A percentile compares a stretch with the other conserved stretches of the same genome.
phyloP scores from a whole-genome alignment of 2,888 invertebrate genomes.

The Campopleginae sp. region DNA sequence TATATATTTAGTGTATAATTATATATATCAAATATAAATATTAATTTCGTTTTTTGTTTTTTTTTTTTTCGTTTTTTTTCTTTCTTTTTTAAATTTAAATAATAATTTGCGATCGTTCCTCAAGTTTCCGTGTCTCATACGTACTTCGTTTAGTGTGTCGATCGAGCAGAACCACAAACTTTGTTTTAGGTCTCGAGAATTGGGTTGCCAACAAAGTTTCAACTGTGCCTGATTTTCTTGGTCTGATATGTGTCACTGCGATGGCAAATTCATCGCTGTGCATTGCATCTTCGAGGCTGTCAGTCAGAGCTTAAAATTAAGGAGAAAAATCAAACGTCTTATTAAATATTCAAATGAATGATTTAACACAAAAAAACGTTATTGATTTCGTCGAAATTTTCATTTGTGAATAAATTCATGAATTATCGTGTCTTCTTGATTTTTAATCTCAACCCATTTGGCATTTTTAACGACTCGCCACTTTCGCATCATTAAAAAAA shows the following conservation, averaged over 20 bases:
- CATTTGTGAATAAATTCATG: background rate
- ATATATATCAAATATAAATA: no score
- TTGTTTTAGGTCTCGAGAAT: conserved; percentile 85
- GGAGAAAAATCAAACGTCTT: conserved; percentile 4
- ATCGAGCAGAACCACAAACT: conserved; percentile 86
- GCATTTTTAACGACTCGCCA: background rate
- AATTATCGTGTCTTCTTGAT: background rate
- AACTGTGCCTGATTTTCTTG: conserved; percentile 83
- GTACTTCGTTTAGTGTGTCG: conserved; percentile 86
- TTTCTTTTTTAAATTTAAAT: background rate
- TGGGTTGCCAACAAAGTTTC: conserved; percentile 86
- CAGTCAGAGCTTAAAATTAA: conserved; percentile 83
- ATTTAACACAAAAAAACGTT: background rate
- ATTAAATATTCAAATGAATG: background rate
- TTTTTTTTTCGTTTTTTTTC: no score
- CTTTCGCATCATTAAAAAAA: background rate
- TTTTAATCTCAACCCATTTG: no score
- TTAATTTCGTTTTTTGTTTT: no score
- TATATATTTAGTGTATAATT: background rate
- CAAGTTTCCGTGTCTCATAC: conserved; percentile 37
- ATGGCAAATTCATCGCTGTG: conserved; percentile 86
- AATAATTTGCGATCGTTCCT: background rate
- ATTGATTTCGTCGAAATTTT: background rate
- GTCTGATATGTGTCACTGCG: conserved; percentile 85
- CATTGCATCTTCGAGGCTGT: conserved; percentile 85